Base-by-base conservation (phyloP, 1,140 invertebrate species). In the Phymorhynchus buccinoides region DNA sequence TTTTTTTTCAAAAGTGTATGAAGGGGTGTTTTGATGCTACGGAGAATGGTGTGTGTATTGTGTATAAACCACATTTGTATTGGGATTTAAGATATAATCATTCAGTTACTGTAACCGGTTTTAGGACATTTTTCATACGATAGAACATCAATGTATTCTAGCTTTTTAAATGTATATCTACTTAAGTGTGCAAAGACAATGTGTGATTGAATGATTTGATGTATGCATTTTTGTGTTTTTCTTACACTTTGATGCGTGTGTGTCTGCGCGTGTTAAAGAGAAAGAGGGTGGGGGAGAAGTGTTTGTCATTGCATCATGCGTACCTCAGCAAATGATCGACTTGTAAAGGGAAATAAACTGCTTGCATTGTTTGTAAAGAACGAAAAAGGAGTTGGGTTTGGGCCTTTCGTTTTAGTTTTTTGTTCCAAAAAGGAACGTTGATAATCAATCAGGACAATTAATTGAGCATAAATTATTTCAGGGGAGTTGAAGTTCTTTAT, bases 221-320 rank as follows among this genome's bases (percentile, higher is more conserved):
- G 37, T 75, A 14, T 75, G 71, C 22, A 39, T 75, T 35, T 75
- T 12, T 75, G 71, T 75, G 71, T 41, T 32, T 75, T 35, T 75
- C 56, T 35, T 41, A 39, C 41, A 39, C 41, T 35, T 75, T 35
- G 39, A 22, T 41, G 71, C 4, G 30, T 73, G 68, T 41, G 35
- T 73, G 68, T 73, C 30, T 73, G 68, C 37, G 68, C 22, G 48
- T 2, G 12, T 2, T 9, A 52, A 52, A 52, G 12, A 52, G 48
- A 18, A 52, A 14, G 2, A 62, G 12, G 12, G 56, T 22, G 56
- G 2, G 12, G 22, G 22, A 22, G 14, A 62, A 18, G 22, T 18
- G 4, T 22, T 27, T 22, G 56, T 18, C 18, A 27, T 62, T 22
- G 22, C 22, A 22, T 14, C 22, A 22, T 62, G 22, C 4, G 56